Base-by-base conservation (phyloP, 2,797 vertebrate species). In the Halcyon chelicuti region DNA sequence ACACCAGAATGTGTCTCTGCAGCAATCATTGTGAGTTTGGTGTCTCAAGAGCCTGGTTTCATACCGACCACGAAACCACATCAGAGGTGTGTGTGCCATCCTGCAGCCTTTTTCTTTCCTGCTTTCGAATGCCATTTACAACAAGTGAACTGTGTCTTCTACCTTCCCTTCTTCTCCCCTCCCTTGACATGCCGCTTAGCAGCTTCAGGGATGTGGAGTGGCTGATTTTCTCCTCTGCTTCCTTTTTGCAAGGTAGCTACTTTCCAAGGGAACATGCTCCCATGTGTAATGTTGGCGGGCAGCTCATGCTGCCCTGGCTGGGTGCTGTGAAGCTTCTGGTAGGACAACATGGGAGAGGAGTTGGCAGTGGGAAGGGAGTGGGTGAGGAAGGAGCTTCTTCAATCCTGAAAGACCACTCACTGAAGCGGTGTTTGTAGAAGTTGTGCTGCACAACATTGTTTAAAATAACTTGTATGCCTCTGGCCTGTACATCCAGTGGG, bases 261-360 rank as follows among this genome's bases (percentile, higher is more conserved):
- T 66, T 71, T 47, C 52, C 28, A 23, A 92, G 61, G 63, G 52
- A 55, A 20, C 2, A 0, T 6, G 26, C 57, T 75, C 39, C 62
- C 1, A 0, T 44, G 61, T 1, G 3, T 44, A 35, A 31, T n/a
- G 70, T 9, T 51, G 66, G 16, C 1, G 8, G 37, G 49, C 66
- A 61, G 35, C 55, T 62, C 1, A 4, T 75, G 57, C 46, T 58
- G 39, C 58, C 57, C 37, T 61, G 15, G 65, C 35, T 63, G n/a
- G 5, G 21, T 0, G 3, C n/a, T 39, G 29, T 29, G 66, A 40
- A 83, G 49, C 68, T 44, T 86, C 25, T 1, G 7, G 65, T 67
- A 46, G 67, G 37, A 49, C 1, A 3, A 16, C 1, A 8, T 29
- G 76, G 68, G 44, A 74, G 58, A 68, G 19, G 33, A 71, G 67